Conservation (phyloP, 2,888 invertebrate genomes). For the Cryptophagus acutangulus region DNA sequence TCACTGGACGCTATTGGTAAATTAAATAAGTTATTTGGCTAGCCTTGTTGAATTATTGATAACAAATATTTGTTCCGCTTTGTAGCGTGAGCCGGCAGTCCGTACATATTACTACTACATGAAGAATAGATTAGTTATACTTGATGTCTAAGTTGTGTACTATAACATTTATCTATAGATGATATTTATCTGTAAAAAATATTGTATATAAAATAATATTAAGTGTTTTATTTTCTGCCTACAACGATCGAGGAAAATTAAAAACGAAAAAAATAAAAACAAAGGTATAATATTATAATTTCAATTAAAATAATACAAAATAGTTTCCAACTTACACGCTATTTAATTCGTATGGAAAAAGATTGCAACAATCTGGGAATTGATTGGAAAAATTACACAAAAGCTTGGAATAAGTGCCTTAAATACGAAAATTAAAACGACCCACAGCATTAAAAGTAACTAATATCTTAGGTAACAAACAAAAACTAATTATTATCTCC, state of each 20-base stretch:
- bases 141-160: conserved; percentile 40
- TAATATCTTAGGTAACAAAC: too few relatives aligned
- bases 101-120: conserved; percentile 22
- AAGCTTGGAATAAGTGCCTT: conserved; percentile 12
- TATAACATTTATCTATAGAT: conserved; percentile 38
- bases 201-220: conserved; percentile 38
- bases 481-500: too few relatives aligned
- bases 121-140: conserved; percentile 18
- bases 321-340: too few relatives aligned
- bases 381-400: conserved; percentile 19
- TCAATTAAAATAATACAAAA: too few relatives aligned
- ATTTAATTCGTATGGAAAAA: too few relatives aligned
- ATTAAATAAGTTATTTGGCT: conserved; percentile 6
- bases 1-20: conserved; percentile 1
- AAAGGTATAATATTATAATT: too few relatives aligned
- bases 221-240: too few relatives aligned
- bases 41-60: conserved; percentile 4
- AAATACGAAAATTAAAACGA: conserved; percentile 10
- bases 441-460: too few relatives aligned
- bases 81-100: conserved; percentile 33
- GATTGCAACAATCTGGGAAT: conserved; percentile 30
- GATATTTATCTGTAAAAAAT: conserved; percentile 41
- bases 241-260: too few relatives aligned
- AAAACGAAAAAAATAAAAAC: too few relatives aligned
- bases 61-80: conserved; percentile 24